A percentile compares a stretch with the other conserved stretches of the same genome.
These are phyloP conservation scores for Coreius guichenoti DNA, from an alignment of 2,797 vertebrate species.

Conservation along the genomic window DNA sequence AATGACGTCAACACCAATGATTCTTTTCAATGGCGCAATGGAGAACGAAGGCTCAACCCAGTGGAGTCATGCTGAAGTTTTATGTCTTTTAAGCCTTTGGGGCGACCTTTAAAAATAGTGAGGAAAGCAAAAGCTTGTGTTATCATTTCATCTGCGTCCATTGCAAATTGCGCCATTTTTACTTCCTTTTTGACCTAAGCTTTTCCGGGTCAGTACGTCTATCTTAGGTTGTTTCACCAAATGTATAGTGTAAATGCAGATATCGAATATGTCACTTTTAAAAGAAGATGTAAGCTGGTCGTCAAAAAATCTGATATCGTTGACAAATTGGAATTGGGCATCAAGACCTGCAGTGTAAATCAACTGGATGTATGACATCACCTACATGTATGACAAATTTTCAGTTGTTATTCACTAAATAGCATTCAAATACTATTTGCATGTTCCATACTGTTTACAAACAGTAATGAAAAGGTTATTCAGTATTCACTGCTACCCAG, in stretches of 20 bases:
- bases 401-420: not conserved
- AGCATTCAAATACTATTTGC: not conserved
- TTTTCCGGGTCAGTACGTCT: not conserved
- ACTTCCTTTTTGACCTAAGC: not conserved
- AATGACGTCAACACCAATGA: not conserved
- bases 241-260: not conserved
- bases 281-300: too few species aligned
- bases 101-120: not conserved
- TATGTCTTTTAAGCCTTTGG: not conserved
- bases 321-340: not conserved
- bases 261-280: not conserved
- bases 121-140: not conserved
- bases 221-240: not conserved
- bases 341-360: not conserved
- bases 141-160: not conserved
- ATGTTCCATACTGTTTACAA: not conserved
- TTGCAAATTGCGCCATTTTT: not conserved
- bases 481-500: not conserved
- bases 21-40: not conserved
- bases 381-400: not conserved
- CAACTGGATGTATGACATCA: too few species aligned
- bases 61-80: not conserved
- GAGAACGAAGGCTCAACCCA: not conserved
- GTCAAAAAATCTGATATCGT: not conserved
- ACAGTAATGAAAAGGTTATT: not conserved